phyloP scores from a whole-genome alignment of 2,797 vertebrate genomes.

The Ibycter americanus region DNA sequence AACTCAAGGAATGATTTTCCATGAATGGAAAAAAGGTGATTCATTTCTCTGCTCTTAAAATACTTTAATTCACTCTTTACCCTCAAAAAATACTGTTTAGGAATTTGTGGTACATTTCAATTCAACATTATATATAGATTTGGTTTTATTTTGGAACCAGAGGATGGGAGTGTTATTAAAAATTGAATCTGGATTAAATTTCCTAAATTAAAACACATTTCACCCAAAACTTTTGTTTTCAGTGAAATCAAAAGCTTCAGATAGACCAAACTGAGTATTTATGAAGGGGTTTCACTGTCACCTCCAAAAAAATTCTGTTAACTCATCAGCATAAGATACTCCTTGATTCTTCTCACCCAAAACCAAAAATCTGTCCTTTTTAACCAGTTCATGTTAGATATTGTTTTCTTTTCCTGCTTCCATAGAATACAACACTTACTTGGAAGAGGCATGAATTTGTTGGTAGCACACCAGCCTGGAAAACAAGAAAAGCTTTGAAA shows the following conservation, averaged over 20 bases:
- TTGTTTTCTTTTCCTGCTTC: background rate
- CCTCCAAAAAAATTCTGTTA: background rate
- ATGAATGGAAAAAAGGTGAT: background rate
- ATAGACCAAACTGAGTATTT: background rate
- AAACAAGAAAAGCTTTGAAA: background rate
- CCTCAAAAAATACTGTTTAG: background rate
- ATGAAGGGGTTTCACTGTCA: background rate
- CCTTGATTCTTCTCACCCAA: background rate
- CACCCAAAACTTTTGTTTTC: background rate
- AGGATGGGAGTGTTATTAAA: background rate
- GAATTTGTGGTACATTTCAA: background rate
- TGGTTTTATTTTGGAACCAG: background rate
- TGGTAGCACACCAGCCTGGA: background rate
- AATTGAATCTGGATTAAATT: background rate
- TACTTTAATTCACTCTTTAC: background rate
- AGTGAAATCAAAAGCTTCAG: background rate
- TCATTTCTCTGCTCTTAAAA: background rate
- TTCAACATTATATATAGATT: background rate
- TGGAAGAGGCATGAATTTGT: background rate
- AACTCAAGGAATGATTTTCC: background rate
- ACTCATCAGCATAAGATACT: background rate
- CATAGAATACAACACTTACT: background rate
- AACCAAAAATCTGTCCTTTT: background rate
- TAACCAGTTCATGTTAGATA: background rate
- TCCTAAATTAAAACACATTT: background rate